These are phyloP conservation scores for Poecilia velifera DNA, from an alignment of 2,797 vertebrate species.

Conservation along the genomic window DNA sequence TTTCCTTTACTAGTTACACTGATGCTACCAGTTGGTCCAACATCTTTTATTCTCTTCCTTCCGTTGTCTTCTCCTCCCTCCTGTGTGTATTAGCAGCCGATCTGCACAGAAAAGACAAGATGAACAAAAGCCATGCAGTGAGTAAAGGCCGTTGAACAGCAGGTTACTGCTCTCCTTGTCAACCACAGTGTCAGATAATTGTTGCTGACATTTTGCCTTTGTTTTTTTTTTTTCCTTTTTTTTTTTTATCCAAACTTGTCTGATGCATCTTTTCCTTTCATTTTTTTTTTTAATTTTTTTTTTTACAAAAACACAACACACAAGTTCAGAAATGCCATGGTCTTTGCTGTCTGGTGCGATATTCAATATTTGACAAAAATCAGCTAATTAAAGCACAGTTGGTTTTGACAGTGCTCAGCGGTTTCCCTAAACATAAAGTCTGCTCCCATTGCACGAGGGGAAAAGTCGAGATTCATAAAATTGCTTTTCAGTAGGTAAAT, in stretches of 20 bases:
- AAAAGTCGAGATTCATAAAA: slow-evolving; percentile 37
- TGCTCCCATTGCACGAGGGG: slow-evolving; percentile 19
- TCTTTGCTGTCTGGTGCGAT: slow-evolving; percentile 55
- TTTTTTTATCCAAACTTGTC: slow-evolving; percentile 73
- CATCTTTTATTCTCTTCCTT: neutral
- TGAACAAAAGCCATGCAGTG: slow-evolving; percentile 53
- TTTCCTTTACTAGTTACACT: neutral
- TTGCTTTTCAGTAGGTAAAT: slow-evolving; percentile 17
- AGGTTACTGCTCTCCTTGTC: slow-evolving; percentile 71
- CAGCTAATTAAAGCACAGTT: slow-evolving; percentile 68
- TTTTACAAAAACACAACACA: slow-evolving; percentile 48
- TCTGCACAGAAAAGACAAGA: slow-evolving; percentile 49
- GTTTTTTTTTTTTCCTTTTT: slow-evolving; percentile 72
- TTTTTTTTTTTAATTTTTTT: slow-evolving; percentile 57
- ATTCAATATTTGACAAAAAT: slow-evolving; percentile 63
- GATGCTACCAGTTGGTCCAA: neutral
- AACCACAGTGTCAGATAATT: slow-evolving; percentile 77
- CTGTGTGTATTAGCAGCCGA: slow-evolving; percentile 27
- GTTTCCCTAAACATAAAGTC: slow-evolving; percentile 53
- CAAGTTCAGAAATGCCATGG: slow-evolving; percentile 73
- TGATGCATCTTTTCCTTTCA: slow-evolving; percentile 67
- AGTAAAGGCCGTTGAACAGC: slow-evolving; percentile 82
- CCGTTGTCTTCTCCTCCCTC: neutral
- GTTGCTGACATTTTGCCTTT: slow-evolving; percentile 82
- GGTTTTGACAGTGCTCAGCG: slow-evolving; percentile 58